Evolutionary conservation across 2,797 vertebrate genomes (phyloP).

Genomic region (Etheostoma perlongum): DNA sequence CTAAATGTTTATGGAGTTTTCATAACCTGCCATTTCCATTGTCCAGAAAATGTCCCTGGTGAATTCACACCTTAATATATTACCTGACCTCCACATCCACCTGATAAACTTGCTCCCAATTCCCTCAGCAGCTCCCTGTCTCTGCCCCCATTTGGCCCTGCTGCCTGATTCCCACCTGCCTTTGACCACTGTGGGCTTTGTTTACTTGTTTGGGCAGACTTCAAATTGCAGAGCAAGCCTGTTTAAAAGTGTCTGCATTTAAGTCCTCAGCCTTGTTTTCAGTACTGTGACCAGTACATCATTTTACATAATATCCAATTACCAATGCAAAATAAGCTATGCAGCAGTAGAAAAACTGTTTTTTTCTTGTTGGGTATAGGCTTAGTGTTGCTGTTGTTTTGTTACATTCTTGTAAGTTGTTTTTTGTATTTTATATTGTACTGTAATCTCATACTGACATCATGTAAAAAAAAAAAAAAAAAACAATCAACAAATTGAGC

Average conservation of each 20-base stretch:
- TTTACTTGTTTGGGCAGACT: neutral
- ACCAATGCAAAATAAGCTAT: neutral
- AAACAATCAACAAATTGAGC: neutral
- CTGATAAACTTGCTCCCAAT: neutral
- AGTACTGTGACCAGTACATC: neutral
- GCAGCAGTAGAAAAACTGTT: neutral
- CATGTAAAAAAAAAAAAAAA: neutral
- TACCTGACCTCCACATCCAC: neutral
- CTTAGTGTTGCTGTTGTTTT: neutral
- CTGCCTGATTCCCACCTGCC: slow-evolving; percentile 2
- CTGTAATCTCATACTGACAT: neutral
- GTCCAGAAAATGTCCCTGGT: slow-evolving; percentile 2
- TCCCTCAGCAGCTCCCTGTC: neutral
- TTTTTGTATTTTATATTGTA: neutral
- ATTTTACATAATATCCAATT: neutral
- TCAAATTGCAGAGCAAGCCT: neutral
- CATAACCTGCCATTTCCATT: slow-evolving; percentile 2
- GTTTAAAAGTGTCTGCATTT: slow-evolving; percentile 9
- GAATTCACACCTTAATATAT: neutral
- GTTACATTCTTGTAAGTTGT: neutral
- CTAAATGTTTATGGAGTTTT: slow-evolving; percentile 6
- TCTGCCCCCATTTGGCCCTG: neutral
- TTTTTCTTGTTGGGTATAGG: neutral
- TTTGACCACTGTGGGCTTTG: slow-evolving; percentile 7
- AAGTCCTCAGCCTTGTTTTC: neutral